Percentiles rank a stretch among this genome's conserved stretches.
These are phyloP conservation scores for Phania funesta DNA, from an alignment of 2,888 invertebrate genomes.

Conservation along the genomic window DNA sequence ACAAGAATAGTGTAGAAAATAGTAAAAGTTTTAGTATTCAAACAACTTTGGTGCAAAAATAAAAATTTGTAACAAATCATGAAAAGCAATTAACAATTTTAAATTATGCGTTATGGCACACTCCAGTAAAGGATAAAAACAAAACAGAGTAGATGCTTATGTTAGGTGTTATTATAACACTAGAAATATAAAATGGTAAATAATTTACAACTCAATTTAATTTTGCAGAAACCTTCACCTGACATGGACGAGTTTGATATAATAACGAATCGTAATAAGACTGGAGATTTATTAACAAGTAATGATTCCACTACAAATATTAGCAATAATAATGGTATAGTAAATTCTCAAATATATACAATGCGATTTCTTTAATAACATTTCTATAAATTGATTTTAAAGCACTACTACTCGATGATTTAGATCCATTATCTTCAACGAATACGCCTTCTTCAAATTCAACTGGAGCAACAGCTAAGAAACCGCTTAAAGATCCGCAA, in stretches of 20 bases:
- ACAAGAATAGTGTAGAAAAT: too few relatives aligned
- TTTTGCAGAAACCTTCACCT: slow-evolving; percentile 79
- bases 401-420: slow-evolving; percentile 79
- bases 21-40: too few relatives aligned
- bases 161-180: neutral
- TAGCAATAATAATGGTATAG: slow-evolving; percentile 77
- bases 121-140: too few relatives aligned
- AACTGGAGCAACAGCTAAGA: slow-evolving; percentile 76
- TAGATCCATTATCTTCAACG: slow-evolving; percentile 78
- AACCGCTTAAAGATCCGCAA: slow-evolving; percentile 90
- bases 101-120: too few relatives aligned
- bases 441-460: slow-evolving; percentile 63
- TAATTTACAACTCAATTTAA: too few relatives aligned
- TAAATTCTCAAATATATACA: neutral
- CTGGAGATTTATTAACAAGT: slow-evolving; percentile 74
- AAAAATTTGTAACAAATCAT: too few relatives aligned
- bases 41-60: too few relatives aligned
- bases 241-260: slow-evolving; percentile 94
- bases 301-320: slow-evolving; percentile 75
- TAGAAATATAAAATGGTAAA: too few relatives aligned
- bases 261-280: slow-evolving; percentile 87
- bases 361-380: neutral
- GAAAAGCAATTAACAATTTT: too few relatives aligned
- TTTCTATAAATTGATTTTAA: slow-evolving; percentile 1
- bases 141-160: too few relatives aligned